Evolutionary conservation across 1,140 invertebrate species (phyloP).

Genomic region (Zaprionus kolodkinae): DNA sequence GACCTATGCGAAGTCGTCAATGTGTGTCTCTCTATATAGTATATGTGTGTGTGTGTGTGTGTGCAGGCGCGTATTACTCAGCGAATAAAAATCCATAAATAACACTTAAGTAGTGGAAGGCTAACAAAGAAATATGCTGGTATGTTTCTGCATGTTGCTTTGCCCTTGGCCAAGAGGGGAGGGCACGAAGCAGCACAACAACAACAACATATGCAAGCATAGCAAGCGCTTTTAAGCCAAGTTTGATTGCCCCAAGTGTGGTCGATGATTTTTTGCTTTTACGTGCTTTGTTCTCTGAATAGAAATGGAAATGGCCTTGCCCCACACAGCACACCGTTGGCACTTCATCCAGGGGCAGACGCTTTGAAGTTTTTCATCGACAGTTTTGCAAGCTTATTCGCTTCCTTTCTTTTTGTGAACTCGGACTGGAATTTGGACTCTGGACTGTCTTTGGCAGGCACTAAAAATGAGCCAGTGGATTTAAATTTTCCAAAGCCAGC

Average conservation of each 20-base stretch:
- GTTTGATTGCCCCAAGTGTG: constrained; percentile 38
- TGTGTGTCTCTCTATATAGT: constrained; percentile 4
- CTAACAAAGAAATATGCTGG: constrained; percentile 54
- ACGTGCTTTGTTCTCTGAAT: constrained; percentile 22
- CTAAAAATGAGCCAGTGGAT: constrained; percentile 11
- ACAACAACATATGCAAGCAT: constrained; percentile 2
- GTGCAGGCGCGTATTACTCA: constrained; percentile 19
- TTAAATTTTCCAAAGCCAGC: neutral
- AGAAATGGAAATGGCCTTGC: constrained; percentile 26
- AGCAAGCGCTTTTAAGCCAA: constrained; percentile 27
- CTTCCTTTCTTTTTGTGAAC: neutral
- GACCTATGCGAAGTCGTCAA: constrained; percentile 11
- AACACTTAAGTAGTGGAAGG: constrained; percentile 49
- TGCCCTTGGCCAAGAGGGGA: neutral
- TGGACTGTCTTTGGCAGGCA: constrained; percentile 13
- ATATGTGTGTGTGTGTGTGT: constrained; percentile 7
- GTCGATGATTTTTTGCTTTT: constrained; percentile 35
- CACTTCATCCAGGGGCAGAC: neutral
- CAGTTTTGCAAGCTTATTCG: constrained; percentile 1
- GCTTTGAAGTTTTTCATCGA: constrained; percentile 47
- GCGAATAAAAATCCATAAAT: constrained; percentile 53
- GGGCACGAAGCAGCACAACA: constrained; percentile 4
- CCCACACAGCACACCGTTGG: neutral
- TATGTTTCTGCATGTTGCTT: neutral
- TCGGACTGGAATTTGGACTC: neutral